Evolutionary conservation across 2,888 invertebrate species (phyloP), one percentile per base, ranked within the genome.

Genomic region (Orthosia cruda): DNA sequence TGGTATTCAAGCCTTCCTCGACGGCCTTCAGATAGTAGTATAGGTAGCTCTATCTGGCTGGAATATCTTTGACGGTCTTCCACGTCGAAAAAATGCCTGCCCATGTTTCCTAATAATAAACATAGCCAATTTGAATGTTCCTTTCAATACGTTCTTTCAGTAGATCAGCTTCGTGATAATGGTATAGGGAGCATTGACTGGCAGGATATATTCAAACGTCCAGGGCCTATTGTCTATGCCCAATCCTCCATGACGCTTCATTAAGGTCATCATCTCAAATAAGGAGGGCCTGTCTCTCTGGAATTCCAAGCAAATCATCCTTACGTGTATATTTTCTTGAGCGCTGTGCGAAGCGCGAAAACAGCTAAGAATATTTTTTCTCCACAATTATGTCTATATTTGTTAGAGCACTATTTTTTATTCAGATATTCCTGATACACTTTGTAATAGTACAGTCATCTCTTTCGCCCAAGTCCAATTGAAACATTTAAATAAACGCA

Each of bases 401-500:
- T 45, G 9, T 13, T 23, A 3, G 9, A 18, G 26, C 7, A 47
- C 32, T 26, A 45, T 45, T 50, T 32, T 63, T 52, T 54, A 63
- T 63, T 52, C 15, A 7, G n/a, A 26, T 52, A 57, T 57, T 62
- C 20, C 16, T 50, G 3, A 26, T 57, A 23, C 18, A 32, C 26
- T 63, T 20, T 40, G 11, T 12, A 45, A 52, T 52, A 65, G 26
- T 52, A 52, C 55, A 73, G 40, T 65, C 70, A 62, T 57, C 47
- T 65, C 50, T 67, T 74, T 85, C 71, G 59, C 82, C 65, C 69
- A 68, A 73, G 80, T 61, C 54, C 52, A 66, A 69, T 69, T 76
- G 65, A 61, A 73, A 65, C 20, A 71, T 80, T 74, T 74, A 80
- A 79, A 81, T 81, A 77, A 86, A 87, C 81, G 89, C 88, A 89